These are phyloP conservation scores for Saguinus imperator DNA, from an alignment of 2,113 vertebrate species.

Conservation along the genomic window DNA sequence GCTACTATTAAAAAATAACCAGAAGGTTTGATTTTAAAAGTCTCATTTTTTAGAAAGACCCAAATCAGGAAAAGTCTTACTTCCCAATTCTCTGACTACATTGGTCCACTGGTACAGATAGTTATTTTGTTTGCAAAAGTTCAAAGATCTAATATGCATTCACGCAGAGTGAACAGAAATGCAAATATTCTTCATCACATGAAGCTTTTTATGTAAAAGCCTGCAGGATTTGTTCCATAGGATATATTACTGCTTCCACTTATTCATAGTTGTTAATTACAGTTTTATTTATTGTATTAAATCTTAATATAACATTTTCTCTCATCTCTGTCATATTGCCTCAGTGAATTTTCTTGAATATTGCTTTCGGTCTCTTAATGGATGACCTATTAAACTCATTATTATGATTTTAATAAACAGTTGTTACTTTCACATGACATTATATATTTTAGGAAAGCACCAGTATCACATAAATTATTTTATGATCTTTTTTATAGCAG, in stretches of 20 bases:
- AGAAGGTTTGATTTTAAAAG: slow-evolving; percentile 32
- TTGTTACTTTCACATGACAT: not conserved
- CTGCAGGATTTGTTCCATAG: not conserved
- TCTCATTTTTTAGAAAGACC: slow-evolving; percentile 26
- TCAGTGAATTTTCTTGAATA: not conserved
- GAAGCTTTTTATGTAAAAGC: not conserved
- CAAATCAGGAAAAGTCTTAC: not conserved
- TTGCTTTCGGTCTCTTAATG: slow-evolving; percentile 9
- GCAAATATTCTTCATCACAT: not conserved
- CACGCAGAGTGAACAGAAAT: not conserved
- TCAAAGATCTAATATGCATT: not conserved
- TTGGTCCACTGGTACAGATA: not conserved
- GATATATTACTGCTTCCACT: not conserved
- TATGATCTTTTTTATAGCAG: slow-evolving; percentile 8
- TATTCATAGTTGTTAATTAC: not conserved
- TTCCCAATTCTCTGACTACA: not conserved
- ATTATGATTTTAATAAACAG: not conserved
- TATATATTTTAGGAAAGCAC: slow-evolving; percentile 17
- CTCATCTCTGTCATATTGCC: not conserved
- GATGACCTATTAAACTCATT: not conserved
- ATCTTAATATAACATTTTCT: slow-evolving; percentile 4
- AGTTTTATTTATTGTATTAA: not conserved
- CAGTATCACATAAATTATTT: slow-evolving; percentile 26
- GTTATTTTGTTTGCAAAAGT: slow-evolving; percentile 6
- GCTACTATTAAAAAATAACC: not conserved